Evolutionary conservation across 1,140 invertebrate genomes (phyloP), one percentile per base, ranked within the genome.

Genomic region (Brachionus plicatilis): DNA sequence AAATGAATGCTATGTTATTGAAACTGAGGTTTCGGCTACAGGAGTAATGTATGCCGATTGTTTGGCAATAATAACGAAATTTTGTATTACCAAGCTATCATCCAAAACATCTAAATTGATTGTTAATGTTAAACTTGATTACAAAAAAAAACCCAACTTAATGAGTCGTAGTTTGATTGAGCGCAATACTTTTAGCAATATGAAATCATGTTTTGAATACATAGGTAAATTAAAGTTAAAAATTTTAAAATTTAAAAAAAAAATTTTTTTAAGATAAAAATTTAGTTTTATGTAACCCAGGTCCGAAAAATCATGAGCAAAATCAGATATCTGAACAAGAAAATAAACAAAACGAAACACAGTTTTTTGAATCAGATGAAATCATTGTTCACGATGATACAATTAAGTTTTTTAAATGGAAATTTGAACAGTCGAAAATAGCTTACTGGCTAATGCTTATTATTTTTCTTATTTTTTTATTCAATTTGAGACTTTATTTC

Each of bases 121-220:
- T 3, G 53, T 65, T 2, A 9, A 60, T 68, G 79, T 47, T 65
- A 29, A 43, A 27, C 27, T 82, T 45, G 65, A 82, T 45, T 82
- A 82, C 24, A 82, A 65, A 65, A 82, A 82, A 47, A 43, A 82
- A 20, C 79, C 79, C 11, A 82, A 60, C 33, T 82, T 82, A 65
- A 45, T 82, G 20, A 47, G 20, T 45, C 56, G 43, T 14, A 6
- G 50, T 47, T 82, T 82, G 12, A 82, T 82, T 20, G 79, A 82
- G 41, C 56, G 60, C 12, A 82, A 82, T 37, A 68, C 65, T 20
- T 82, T 24, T 17, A 82, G 79, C 17, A 82, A 82, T 37, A 60
- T 65, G 65, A 82, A 65, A 27, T 24, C 37, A 29, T 65, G 53
- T 24, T 82, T 82, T 47, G 79, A 60, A 27, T 82, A 65, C 20